Conservation (phyloP, 2,797 vertebrate genomes). For the Enteromius paludinosus region DNA sequence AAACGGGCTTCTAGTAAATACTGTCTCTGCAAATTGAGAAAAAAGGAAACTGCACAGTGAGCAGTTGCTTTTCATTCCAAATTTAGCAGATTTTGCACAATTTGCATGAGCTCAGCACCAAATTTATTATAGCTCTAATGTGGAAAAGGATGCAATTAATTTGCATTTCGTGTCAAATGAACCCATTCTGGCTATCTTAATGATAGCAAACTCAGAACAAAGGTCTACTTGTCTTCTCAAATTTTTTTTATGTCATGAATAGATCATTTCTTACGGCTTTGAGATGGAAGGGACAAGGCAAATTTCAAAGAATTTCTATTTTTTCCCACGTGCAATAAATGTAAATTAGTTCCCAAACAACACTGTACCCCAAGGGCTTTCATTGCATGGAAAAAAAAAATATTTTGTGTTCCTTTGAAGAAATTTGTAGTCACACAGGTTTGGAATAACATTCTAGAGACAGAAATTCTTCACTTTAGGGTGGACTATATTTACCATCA, state of each 20-base stretch:
- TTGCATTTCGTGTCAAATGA: constrained; percentile 18
- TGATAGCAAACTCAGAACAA: background rate
- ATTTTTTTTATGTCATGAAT: background rate
- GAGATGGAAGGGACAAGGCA: background rate
- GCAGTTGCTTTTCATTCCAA: constrained; percentile 34
- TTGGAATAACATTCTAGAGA: background rate
- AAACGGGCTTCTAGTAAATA: constrained; percentile 7
- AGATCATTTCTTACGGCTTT: background rate
- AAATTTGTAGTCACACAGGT: constrained; percentile 4
- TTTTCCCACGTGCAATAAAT: background rate
- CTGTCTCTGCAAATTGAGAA: constrained; percentile 29
- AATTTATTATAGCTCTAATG: constrained; percentile 24
- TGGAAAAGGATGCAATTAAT: constrained; percentile 9
- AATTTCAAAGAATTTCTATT: background rate
- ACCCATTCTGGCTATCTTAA: constrained; percentile 14
- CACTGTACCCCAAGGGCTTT: background rate
- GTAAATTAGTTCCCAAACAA: background rate
- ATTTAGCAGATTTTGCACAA: constrained; percentile 24
- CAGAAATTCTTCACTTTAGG: background rate
- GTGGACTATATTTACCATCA: background rate
- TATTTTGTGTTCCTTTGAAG: background rate
- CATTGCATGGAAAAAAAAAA: no score
- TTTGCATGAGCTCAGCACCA: constrained; percentile 23
- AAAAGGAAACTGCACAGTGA: constrained; percentile 14
- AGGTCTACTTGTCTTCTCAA: constrained; percentile 7